phyloP scores from a whole-genome alignment of 2,888 invertebrate species.

The Drosophila atroscutellata region DNA sequence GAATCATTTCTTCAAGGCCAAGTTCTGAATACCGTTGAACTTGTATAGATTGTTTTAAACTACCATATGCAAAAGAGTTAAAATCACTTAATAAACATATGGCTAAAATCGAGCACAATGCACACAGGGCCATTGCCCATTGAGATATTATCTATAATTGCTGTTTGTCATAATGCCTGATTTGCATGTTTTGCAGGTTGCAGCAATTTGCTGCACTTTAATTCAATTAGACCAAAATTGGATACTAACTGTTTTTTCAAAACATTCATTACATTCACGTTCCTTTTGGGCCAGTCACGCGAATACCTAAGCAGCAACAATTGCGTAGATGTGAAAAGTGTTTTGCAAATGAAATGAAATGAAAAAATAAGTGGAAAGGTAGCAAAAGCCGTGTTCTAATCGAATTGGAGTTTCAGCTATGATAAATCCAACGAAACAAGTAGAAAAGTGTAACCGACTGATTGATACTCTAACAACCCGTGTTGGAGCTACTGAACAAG shows the following conservation, averaged over 20 bases:
- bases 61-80: not conserved
- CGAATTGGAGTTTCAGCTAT: conserved; percentile 2
- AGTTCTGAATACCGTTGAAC: not conserved
- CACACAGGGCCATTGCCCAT: not conserved
- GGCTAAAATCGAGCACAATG: not conserved
- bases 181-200: conserved; percentile 35
- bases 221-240: conserved; percentile 34
- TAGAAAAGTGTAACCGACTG: no score
- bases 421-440: not conserved
- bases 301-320: conserved; percentile 18
- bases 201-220: conserved; percentile 29
- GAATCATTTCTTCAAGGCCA: not conserved
- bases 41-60: not conserved
- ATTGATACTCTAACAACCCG: not conserved
- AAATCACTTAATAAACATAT: not conserved
- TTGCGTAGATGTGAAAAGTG: not conserved
- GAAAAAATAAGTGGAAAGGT: not conserved
- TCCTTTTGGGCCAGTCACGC: conserved; percentile 41
- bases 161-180: not conserved
- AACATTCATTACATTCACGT: not conserved
- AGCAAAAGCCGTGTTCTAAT: conserved; percentile 36
- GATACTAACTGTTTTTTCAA: conserved; percentile 43
- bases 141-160: conserved; percentile 12
- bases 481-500: no score
- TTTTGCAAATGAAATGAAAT: conserved; percentile 19